Evolutionary conservation across 2,113 vertebrate genomes (phyloP).

Genomic region (Sorex araneus): DNA sequence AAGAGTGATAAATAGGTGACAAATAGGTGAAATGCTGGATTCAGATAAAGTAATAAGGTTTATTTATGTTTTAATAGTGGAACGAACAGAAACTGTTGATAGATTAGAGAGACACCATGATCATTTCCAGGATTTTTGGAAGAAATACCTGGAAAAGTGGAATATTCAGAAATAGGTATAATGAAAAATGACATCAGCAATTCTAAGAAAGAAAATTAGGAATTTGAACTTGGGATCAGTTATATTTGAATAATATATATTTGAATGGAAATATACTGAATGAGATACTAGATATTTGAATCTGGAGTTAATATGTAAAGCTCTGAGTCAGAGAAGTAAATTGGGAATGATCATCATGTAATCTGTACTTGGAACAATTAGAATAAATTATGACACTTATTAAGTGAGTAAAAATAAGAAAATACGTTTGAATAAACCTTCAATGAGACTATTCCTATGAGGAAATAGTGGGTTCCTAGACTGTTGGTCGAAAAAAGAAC

Average conservation of each 20-base stretch:
- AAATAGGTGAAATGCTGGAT: neutral
- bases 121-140: neutral
- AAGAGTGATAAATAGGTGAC: neutral
- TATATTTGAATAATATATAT: conserved; percentile 22
- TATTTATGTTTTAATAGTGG: neutral
- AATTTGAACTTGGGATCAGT: neutral
- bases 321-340: conserved; percentile 18
- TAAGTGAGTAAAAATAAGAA: neutral
- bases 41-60: neutral
- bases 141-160: neutral
- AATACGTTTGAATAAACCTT: neutral
- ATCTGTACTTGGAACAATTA: neutral
- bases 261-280: conserved; percentile 6
- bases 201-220: neutral
- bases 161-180: neutral
- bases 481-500: conserved; percentile 15
- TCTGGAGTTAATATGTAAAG: neutral
- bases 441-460: neutral
- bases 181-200: neutral
- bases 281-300: neutral
- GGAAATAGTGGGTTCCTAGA: neutral
- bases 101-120: neutral
- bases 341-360: neutral
- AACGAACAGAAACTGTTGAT: neutral
- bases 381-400: neutral